Base-by-base conservation (phyloP, 2,888 invertebrate species). In the Andrena bicolor region DNA sequence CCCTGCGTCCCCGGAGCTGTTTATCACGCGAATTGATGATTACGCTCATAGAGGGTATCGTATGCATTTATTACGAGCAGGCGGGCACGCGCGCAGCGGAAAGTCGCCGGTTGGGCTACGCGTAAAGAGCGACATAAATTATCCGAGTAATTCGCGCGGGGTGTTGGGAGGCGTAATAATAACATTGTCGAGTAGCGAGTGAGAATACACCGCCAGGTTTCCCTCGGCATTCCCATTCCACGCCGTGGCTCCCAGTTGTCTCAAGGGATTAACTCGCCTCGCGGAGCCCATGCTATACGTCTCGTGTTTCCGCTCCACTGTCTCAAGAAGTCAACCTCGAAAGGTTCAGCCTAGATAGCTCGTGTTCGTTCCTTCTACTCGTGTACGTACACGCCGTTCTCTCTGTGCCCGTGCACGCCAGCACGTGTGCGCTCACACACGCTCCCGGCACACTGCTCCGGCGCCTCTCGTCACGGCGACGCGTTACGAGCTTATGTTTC, bases 201-300 rank as follows among this genome's bases (percentile, higher is more conserved):
- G 88, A 87, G 88, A 90, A 85, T 88, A 86, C 85, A 86, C 80
- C 80, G 74, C 65, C 73, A 56, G 84, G 82, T 82, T 80, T 87
- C 82, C 75, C 83, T 80, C 51, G 75, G 76, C 72, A 79, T 82
- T 86, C 72, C 76, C 81, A 86, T 88, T 88, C 88, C 81, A 82
- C 83, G 77, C 66, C 84, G 81, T 84, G 85, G 88, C 90, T 90
- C 86, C 89, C 82, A 80, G 89, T 90, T 90, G 90, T 90, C 90
- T 90, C 90, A 85, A 87, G 90, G 90, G 90, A 90, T 90, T 90
- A 90, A 88, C 90, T 90, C 87, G 89, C 89, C 87, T 90, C 83
- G 88, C 60, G 84, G 89, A 88, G 81, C 90, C 85, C 90, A 90
- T 84, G 89, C 88, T 86, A 87, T 86, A 88, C 88, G 90, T 90